These are phyloP conservation scores for Eutolmus rufibarbis DNA, from an alignment of 2,888 invertebrate genomes.

Conservation along the genomic window DNA sequence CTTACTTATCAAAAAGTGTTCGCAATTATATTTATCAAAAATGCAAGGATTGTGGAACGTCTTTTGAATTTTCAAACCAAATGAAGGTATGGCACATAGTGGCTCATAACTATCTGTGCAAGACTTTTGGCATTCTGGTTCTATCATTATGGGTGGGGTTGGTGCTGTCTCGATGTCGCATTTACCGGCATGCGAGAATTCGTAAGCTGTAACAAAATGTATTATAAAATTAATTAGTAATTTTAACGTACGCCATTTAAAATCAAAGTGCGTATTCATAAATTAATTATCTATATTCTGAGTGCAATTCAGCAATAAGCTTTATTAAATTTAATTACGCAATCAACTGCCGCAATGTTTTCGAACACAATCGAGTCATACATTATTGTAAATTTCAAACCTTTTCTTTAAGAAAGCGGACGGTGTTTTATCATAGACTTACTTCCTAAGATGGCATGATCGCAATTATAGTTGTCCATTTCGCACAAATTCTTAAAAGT, in stretches of 20 bases:
- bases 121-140: not conserved
- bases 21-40: not conserved
- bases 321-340: not conserved
- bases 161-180: not conserved
- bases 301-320: not conserved
- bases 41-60: not conserved
- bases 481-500: slow-evolving; percentile 1
- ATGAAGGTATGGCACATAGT: not conserved
- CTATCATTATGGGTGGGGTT: not conserved
- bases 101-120: not conserved
- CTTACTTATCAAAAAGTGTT: slow-evolving; percentile 3
- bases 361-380: too few relatives aligned
- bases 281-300: too few relatives aligned
- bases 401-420: not conserved
- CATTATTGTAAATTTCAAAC: not conserved
- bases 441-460: not conserved
- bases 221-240: not conserved
- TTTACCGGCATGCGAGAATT: not conserved
- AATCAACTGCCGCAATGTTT: too few relatives aligned
- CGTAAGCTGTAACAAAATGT: not conserved
- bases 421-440: not conserved
- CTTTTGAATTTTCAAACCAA: not conserved
- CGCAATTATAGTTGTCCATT: slow-evolving; percentile 18
- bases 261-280: too few relatives aligned
- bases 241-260: not conserved